A percentile compares a stretch with the other conserved stretches of the same genome.
Conservation (phyloP, 2,797 vertebrate genomes). For the Siniperca undulata region DNA sequence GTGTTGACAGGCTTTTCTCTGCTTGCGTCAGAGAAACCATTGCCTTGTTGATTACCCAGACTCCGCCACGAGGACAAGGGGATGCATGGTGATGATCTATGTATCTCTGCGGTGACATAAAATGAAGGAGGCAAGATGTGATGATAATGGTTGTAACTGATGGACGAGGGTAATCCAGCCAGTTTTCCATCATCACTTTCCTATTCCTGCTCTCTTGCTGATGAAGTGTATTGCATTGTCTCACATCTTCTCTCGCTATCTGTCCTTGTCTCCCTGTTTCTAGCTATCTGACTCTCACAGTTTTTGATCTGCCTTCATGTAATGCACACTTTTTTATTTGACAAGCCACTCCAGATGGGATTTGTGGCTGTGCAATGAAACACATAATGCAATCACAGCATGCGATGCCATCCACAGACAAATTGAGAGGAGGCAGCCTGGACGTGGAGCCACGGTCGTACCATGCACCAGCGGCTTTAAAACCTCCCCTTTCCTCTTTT, state of each 20-base stretch:
- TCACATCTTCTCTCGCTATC: conserved; percentile 17
- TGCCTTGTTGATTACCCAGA: conserved; percentile 60
- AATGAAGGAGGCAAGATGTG: conserved; percentile 44
- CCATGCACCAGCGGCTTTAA: conserved; percentile 67
- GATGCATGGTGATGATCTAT: conserved; percentile 62
- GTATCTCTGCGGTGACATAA: conserved; percentile 66
- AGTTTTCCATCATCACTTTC: conserved; percentile 63
- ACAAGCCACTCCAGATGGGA: conserved; percentile 41
- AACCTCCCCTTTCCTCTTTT: conserved; percentile 48
- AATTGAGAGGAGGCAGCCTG: conserved; percentile 58
- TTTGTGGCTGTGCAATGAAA: conserved; percentile 46
- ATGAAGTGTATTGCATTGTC: conserved; percentile 36
- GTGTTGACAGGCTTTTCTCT: conserved; percentile 61
- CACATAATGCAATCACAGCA: conserved; percentile 57
- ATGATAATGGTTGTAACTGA: conserved; percentile 44
- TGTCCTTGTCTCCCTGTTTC: conserved; percentile 9
- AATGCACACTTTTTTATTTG: conserved; percentile 48
- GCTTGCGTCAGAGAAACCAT: conserved; percentile 75
- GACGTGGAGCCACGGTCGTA: conserved; percentile 47
- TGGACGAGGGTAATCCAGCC: conserved; percentile 42
- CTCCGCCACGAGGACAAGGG: conserved; percentile 57
- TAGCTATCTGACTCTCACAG: conserved; percentile 25
- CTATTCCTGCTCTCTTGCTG: conserved; percentile 28
- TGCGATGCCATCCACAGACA: conserved; percentile 57
- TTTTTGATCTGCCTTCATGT: conserved; percentile 33